Evolutionary conservation across 2,888 invertebrate genomes (phyloP), one percentile per base, ranked within the genome.

Genomic region (Phoenoteleia sp.): DNA sequence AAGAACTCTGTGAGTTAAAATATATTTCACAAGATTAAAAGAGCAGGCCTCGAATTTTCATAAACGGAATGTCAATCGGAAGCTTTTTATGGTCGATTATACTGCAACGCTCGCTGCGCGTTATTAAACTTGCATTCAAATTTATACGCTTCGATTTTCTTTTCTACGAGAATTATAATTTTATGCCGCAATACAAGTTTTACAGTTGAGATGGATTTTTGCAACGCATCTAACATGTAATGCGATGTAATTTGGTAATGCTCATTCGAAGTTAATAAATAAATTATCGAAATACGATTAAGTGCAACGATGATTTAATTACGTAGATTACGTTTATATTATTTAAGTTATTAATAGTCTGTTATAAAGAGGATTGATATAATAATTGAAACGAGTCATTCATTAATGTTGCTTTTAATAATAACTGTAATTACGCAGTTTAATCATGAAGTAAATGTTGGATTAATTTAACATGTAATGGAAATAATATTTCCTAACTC

Each of bases 1-100:
- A 19, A 67, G 52, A 67, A 49, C 33, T 49, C 33, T 17, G 54
- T 39, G 39, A 33, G 52, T 49, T 36, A 33, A 21, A n/a, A 66
- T 66, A 66, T 27, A 66, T 66, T 36, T 49, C 36, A 29, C 33
- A n/a, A 66, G 52, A 67, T 67, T 52, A 67, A 67, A 67, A 15
- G n/a, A 67, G 23, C 25, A 54, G 52, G 54, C 23, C 52, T 67
- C 39, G 17, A 52, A 54, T 54, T 67, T 67, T 67, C 67, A 67
- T 54, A 67, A 52, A 39, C 23, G 36, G 25, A 39, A 39, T 25
- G 67, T 54, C 67, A 67, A 39, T 67, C 39, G 64, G 19, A 47
- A 64, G 47, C 47, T 45, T 29, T 62, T 62, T 62, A 62, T 21
- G 9, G 19, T 23, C 27, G 45, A 64, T 64, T 42, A 42, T 56